Evolutionary conservation across 1,140 invertebrate species (phyloP).

Genomic region (Drepana arcuata): DNA sequence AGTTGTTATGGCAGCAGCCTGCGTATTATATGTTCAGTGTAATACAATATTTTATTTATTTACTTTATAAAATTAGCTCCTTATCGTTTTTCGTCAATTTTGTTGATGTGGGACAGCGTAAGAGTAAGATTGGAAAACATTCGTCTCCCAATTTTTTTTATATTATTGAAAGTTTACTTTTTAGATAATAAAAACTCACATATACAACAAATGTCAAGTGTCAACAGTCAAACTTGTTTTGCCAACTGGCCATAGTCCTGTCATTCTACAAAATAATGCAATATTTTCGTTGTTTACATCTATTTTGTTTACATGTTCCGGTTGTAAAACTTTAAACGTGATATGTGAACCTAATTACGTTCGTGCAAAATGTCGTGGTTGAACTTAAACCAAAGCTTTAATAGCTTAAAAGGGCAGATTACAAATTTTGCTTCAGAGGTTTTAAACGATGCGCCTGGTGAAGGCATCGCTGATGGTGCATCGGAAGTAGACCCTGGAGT

Average conservation of each 20-base stretch:
- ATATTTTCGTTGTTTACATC: conserved; percentile 66
- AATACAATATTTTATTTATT: too few relatives aligned
- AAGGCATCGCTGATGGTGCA: conserved; percentile 69
- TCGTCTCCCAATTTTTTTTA: too few relatives aligned
- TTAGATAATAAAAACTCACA: too few relatives aligned
- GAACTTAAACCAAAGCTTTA: conserved; percentile 81
- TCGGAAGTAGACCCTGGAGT: conserved; percentile 57
- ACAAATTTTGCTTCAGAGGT: conserved; percentile 83
- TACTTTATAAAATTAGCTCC: too few relatives aligned
- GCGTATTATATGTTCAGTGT: too few relatives aligned
- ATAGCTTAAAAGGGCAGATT: conserved; percentile 82
- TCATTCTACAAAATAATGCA: conserved; percentile 63
- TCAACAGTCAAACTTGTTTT: too few relatives aligned
- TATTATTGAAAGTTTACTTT: too few relatives aligned
- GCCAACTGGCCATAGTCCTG: conserved; percentile 67
- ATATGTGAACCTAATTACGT: conserved; percentile 34
- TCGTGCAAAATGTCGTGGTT: conserved; percentile 80
- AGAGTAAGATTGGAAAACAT: too few relatives aligned
- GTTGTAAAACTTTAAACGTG: conserved; percentile 24
- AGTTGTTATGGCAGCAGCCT: too few relatives aligned
- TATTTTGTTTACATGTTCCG: conserved; percentile 26
- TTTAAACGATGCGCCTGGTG: conserved; percentile 73
- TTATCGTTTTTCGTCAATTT: too few relatives aligned
- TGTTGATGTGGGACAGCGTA: too few relatives aligned
- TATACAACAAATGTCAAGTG: too few relatives aligned